Evolutionary conservation across 1,140 invertebrate species (phyloP).

Genomic region (Drosophila auraria): DNA sequence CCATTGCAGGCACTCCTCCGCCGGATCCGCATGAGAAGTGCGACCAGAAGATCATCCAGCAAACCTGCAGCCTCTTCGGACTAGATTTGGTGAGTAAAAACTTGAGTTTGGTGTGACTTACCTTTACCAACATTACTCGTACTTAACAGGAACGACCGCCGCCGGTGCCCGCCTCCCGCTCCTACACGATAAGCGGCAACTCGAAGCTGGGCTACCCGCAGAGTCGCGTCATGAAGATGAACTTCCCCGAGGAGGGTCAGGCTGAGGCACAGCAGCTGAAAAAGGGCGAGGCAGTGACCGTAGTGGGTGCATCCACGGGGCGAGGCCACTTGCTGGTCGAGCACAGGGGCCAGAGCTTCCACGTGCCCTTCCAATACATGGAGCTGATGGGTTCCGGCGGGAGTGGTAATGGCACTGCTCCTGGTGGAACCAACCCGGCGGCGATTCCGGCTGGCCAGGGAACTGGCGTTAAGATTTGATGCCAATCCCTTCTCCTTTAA

Average conservation of each 20-base stretch:
- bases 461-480: constrained; percentile 60
- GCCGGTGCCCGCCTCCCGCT: constrained; percentile 94
- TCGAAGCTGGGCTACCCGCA: constrained; percentile 97
- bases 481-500: constrained; percentile 5
- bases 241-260: constrained; percentile 89
- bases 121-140: not conserved
- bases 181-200: constrained; percentile 95
- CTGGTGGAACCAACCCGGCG: not conserved
- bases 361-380: constrained; percentile 95
- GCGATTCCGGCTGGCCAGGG: constrained; percentile 23
- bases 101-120: not conserved
- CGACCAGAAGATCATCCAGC: constrained; percentile 94
- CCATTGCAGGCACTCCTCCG: constrained; percentile 94
- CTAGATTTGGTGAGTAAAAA: constrained; percentile 91
- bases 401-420: constrained; percentile 25
- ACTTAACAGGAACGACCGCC: constrained; percentile 92
- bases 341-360: constrained; percentile 91
- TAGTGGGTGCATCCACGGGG: constrained; percentile 92
- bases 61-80: constrained; percentile 95
- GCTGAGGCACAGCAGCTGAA: constrained; percentile 85
- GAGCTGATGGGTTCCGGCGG: constrained; percentile 57
- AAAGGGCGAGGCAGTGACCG: constrained; percentile 93
- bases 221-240: constrained; percentile 95
- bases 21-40: constrained; percentile 91
- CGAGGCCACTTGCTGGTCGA: constrained; percentile 94